These are phyloP conservation scores for Gobionotothen gibberifrons DNA, from an alignment of 2,797 vertebrate species.

Conservation along the genomic window DNA sequence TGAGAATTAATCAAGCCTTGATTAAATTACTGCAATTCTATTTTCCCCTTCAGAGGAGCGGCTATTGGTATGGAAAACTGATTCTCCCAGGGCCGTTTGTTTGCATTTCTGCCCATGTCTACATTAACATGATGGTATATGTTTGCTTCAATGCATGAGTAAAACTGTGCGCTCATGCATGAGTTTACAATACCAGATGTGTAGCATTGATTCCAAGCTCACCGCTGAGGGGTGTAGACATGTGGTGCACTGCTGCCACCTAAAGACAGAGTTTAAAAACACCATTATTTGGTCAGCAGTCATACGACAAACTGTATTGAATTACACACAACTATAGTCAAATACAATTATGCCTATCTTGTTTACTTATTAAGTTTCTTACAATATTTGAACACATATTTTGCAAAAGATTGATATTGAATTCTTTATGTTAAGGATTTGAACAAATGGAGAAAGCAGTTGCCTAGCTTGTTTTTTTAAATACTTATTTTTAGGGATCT, in stretches of 20 bases:
- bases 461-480: no score
- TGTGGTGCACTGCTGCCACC: conserved; percentile 71
- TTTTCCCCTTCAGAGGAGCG: conserved; percentile 34
- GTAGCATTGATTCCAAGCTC: not conserved
- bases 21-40: conserved; percentile 50
- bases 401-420: no score
- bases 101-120: conserved; percentile 37
- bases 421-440: no score
- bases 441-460: no score
- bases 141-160: conserved; percentile 41
- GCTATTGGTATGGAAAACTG: conserved; percentile 8
- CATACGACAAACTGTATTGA: not conserved
- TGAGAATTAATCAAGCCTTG: conserved; percentile 61
- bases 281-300: not conserved
- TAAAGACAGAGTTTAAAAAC: conserved; percentile 54
- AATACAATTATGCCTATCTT: not conserved
- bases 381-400: not conserved
- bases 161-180: conserved; percentile 43
- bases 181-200: conserved; percentile 30
- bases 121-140: conserved; percentile 48
- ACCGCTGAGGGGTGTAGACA: not conserved
- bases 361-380: not conserved
- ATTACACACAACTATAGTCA: not conserved
- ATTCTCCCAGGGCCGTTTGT: conserved; percentile 33
- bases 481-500: no score